Conservation (phyloP, 30 jellyfish, hydroid and myxozoan genomes). For the Hydractinia symbiolongicarpus region DNA sequence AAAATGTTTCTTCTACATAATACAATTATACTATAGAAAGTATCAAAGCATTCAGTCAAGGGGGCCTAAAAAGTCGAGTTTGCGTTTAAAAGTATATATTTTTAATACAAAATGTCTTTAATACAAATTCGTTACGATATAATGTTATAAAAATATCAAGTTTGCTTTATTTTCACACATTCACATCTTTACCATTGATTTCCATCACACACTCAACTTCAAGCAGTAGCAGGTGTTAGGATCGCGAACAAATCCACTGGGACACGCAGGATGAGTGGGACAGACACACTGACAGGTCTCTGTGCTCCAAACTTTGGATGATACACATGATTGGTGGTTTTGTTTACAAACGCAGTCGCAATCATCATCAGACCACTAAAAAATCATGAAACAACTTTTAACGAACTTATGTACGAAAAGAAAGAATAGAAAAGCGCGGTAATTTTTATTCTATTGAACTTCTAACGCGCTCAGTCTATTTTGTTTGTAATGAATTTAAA, state of each 20-base stretch:
- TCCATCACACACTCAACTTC: neutral
- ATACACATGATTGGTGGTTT: neutral
- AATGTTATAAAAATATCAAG: no score
- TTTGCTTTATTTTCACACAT: no score
- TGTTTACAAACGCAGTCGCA: constrained; percentile 64
- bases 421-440: neutral
- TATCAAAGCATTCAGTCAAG: no score
- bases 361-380: constrained; percentile 49
- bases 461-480: no score
- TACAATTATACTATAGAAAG: no score
- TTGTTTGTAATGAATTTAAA: no score
- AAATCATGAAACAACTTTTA: neutral
- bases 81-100: no score
- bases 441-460: neutral
- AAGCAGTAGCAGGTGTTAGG: neutral
- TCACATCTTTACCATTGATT: no score
- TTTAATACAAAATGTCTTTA: no score
- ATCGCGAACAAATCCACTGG: neutral
- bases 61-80: no score
- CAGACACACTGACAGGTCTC: constrained; percentile 20
- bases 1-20: no score
- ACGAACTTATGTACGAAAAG: neutral
- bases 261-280: neutral
- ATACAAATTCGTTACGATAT: no score
- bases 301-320: constrained; percentile 6